Evolutionary conservation across 2,113 vertebrate genomes (phyloP).

Genomic region (Lepisosteus oculatus): DNA sequence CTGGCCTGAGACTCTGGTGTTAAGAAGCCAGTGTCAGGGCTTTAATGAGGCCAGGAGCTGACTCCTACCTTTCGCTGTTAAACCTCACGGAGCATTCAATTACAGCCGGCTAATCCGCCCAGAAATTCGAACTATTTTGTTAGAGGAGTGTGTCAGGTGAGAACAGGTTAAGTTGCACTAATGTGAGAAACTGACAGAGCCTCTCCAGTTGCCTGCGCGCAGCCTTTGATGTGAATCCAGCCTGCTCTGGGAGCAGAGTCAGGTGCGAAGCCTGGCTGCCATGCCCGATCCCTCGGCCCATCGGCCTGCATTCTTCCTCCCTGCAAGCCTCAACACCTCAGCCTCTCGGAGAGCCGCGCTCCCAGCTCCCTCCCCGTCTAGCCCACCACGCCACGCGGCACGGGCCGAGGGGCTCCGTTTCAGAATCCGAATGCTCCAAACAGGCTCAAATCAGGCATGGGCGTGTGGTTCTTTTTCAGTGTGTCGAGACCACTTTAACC

Average conservation of each 20-base stretch:
- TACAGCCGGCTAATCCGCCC: constrained; percentile 40
- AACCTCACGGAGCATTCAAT: constrained; percentile 31
- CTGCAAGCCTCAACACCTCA: no score
- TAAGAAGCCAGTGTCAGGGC: constrained; percentile 11
- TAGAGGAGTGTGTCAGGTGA: constrained; percentile 35
- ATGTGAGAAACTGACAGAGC: constrained; percentile 11
- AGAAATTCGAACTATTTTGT: constrained; percentile 48
- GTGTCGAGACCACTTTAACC: no score
- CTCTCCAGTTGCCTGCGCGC: constrained; percentile 12
- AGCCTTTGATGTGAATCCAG: constrained; percentile 54
- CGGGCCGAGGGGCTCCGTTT: no score
- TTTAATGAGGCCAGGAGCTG: constrained; percentile 37
- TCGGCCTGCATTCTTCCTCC: no score
- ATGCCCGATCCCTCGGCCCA: constrained; percentile 40
- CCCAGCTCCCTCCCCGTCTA: no score
- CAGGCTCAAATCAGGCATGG: no score
- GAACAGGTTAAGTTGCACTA: constrained; percentile 57
- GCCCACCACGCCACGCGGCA: no score
- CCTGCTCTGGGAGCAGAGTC: constrained; percentile 52
- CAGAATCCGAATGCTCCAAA: no score
- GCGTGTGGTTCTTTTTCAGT: no score
- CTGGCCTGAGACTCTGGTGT: constrained; percentile 4
- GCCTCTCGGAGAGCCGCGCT: no score
- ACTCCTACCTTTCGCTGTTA: constrained; percentile 38
- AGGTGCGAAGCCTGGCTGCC: constrained; percentile 31